phyloP scores from a whole-genome alignment of 2,888 invertebrate genomes.

The Apoda limacodes region DNA sequence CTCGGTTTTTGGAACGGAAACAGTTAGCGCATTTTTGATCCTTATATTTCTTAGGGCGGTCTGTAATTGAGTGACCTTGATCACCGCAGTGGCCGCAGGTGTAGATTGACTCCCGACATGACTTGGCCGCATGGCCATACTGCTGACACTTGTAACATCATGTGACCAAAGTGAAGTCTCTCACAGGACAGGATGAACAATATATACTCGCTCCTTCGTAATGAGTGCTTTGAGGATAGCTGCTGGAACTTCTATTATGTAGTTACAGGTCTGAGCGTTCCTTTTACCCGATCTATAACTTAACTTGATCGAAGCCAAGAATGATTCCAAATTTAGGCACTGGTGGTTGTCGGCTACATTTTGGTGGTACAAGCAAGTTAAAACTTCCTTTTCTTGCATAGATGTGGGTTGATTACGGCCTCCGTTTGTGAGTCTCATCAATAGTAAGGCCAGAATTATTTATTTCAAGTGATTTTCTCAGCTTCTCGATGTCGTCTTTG shows the following conservation, averaged over 20 bases:
- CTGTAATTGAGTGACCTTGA: conserved; percentile 1
- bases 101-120: no score
- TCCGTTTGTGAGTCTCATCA: no score
- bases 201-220: background rate
- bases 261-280: no score
- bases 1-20: conserved; percentile 1
- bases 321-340: no score
- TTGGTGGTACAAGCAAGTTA: conserved; percentile 3
- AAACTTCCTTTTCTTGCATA: conserved; percentile 2
- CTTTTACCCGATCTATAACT: no score
- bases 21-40: no score
- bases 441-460: no score
- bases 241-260: conserved; percentile 6
- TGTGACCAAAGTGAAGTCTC: conserved; percentile 1
- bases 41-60: conserved; percentile 1
- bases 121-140: background rate
- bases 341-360: conserved; percentile 2
- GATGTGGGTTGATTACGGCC: conserved; percentile 3
- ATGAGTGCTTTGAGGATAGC: conserved; percentile 1
- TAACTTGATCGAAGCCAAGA: no score
- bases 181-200: no score
- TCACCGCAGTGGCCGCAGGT: no score
- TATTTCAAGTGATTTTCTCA: no score
- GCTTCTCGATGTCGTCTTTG: no score
- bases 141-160: background rate